phyloP scores from a whole-genome alignment of 2,797 vertebrate species.

The Phataginus tetradactyla region DNA sequence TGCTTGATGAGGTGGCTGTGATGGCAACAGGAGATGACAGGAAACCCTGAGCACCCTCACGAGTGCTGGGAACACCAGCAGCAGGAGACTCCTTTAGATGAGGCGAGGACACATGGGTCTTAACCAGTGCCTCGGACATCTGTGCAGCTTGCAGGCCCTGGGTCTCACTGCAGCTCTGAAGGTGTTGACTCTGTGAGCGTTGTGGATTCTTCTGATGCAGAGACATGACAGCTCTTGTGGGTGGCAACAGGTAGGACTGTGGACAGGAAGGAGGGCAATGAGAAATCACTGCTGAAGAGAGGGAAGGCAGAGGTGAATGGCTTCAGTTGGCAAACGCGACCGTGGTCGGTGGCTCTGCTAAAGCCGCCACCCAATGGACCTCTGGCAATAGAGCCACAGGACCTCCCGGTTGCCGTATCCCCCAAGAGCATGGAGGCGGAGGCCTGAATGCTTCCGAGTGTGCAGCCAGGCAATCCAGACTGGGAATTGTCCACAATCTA shows the following conservation, averaged over 20 bases:
- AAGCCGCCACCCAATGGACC: neutral
- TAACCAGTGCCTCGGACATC: neutral
- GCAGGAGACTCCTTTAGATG: neutral
- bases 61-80: neutral
- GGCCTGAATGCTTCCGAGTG: neutral
- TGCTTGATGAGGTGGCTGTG: neutral
- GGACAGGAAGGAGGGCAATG: neutral
- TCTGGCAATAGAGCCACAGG: neutral
- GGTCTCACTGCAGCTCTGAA: neutral
- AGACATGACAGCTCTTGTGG: neutral
- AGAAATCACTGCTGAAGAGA: neutral
- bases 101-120: neutral
- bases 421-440: neutral
- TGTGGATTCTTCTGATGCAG: neutral
- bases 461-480: neutral
- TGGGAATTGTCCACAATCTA: neutral
- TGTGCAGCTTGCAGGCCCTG: neutral
- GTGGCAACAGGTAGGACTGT: neutral
- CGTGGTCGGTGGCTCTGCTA: neutral
- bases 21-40: neutral
- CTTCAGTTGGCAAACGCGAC: neutral
- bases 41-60: neutral
- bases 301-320: neutral
- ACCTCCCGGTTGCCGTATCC: neutral
- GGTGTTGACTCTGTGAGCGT: too few species aligned